These are phyloP conservation scores for Tortricodes alternella DNA, from an alignment of 2,888 invertebrate genomes.

Conservation along the genomic window DNA sequence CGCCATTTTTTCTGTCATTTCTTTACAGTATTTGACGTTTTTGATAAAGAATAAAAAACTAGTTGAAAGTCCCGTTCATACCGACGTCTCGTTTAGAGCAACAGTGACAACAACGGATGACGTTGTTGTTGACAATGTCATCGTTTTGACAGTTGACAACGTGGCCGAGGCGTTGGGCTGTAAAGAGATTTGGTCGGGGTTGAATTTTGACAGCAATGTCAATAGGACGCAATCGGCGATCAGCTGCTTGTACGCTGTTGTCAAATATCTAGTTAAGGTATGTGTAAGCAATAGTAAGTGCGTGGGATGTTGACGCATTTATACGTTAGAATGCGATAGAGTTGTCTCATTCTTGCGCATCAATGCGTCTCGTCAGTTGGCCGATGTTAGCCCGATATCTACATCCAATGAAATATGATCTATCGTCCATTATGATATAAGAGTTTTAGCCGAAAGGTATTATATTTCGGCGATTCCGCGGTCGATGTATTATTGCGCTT, in stretches of 20 bases:
- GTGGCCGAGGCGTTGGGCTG: constrained; percentile 67
- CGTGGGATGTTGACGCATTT: no score
- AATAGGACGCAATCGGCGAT: constrained; percentile 75
- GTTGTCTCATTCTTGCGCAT: no score
- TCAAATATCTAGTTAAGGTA: constrained; percentile 76
- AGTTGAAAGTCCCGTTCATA: constrained; percentile 68
- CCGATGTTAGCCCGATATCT: no score
- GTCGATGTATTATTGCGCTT: no score
- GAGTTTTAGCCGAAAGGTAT: no score
- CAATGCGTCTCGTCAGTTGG: no score
- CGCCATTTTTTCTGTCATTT: constrained; percentile 70
- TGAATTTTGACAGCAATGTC: constrained; percentile 67
- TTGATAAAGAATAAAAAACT: constrained; percentile 76
- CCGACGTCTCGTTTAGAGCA: constrained; percentile 70
- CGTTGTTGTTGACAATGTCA: constrained; percentile 67
- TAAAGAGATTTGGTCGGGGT: constrained; percentile 68
- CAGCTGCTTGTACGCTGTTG: constrained; percentile 73
- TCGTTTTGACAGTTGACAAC: constrained; percentile 62
- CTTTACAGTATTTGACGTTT: constrained; percentile 75
- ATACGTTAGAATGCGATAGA: no score
- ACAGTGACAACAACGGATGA: constrained; percentile 56
- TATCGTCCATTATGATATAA: no score
- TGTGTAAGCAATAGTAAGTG: constrained; percentile 34
- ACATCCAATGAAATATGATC: no score
- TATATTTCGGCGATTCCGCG: no score